A percentile compares a stretch with the other conserved stretches of the same genome.
phyloP scores from a whole-genome alignment of 2,113 vertebrate species.

The Anthoscopus minutus region DNA sequence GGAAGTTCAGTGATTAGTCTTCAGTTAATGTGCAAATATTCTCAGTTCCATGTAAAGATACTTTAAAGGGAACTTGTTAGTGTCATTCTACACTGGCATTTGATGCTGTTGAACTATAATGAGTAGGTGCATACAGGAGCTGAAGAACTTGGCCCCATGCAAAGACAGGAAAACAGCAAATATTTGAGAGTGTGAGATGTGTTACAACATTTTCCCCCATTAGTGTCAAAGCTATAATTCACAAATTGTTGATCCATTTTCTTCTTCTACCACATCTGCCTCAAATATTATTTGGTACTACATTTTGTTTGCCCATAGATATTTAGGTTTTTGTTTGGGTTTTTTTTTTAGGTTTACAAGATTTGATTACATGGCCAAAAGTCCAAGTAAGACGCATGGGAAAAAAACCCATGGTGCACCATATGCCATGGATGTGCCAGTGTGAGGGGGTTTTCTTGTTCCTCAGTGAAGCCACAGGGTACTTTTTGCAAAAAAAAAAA shows the following conservation, averaged over 20 bases:
- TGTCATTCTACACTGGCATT: constrained; percentile 41
- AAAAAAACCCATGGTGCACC: not conserved
- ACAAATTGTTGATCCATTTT: constrained; percentile 62
- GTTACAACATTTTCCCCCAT: constrained; percentile 33
- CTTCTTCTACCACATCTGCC: constrained; percentile 55
- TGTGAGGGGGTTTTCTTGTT: constrained; percentile 25
- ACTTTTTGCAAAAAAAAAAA: not conserved
- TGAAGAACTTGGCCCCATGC: constrained; percentile 10
- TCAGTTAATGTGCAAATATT: constrained; percentile 69
- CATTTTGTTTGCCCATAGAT: constrained; percentile 49
- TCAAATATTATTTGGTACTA: constrained; percentile 68
- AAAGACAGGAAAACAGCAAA: constrained; percentile 9
- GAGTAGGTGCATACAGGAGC: constrained; percentile 1
- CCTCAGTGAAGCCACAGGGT: constrained; percentile 13
- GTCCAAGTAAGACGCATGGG: constrained; percentile 41
- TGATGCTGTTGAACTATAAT: constrained; percentile 8
- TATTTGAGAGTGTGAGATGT: constrained; percentile 54
- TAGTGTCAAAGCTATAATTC: constrained; percentile 65
- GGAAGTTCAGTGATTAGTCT: constrained; percentile 70
- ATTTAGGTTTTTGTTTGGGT: not conserved
- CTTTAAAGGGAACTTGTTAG: constrained; percentile 66
- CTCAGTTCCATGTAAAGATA: constrained; percentile 71
- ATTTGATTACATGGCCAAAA: constrained; percentile 41
- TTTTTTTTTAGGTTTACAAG: not conserved
- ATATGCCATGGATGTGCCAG: not conserved